phyloP scores from a whole-genome alignment of 2,888 invertebrate species.

The Chrysomela aeneicollis region DNA sequence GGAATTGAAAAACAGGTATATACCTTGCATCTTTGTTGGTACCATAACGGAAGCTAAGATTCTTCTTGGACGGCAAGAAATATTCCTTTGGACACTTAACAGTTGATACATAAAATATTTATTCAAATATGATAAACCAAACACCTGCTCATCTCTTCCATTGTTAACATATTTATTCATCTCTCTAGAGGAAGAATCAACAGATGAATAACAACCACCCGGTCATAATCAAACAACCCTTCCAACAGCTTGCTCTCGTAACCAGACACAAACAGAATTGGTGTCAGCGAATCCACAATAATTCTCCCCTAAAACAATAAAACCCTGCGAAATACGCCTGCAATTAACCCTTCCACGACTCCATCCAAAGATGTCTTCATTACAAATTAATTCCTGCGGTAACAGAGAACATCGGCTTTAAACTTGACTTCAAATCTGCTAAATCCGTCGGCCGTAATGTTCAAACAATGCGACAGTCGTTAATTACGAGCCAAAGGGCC shows the following conservation, averaged over 20 bases:
- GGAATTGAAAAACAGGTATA: too few relatives aligned
- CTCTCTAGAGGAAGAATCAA: too few relatives aligned
- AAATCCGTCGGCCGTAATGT: slow-evolving; percentile 35
- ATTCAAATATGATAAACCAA: too few relatives aligned
- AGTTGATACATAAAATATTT: too few relatives aligned
- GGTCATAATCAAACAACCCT: background rate
- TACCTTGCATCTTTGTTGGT: too few relatives aligned
- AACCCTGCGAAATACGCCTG: background rate
- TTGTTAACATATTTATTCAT: too few relatives aligned
- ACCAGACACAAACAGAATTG: background rate
- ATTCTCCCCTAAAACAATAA: background rate
- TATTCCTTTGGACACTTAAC: too few relatives aligned
- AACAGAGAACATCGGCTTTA: slow-evolving; percentile 39
- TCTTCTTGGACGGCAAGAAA: too few relatives aligned
- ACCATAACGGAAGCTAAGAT: too few relatives aligned
- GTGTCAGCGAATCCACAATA: background rate
- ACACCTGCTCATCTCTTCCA: too few relatives aligned
- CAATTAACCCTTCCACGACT: slow-evolving; percentile 22
- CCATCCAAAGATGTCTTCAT: slow-evolving; percentile 31
- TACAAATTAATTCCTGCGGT: slow-evolving; percentile 36
- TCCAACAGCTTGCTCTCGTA: background rate
- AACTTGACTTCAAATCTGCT: slow-evolving; percentile 42
- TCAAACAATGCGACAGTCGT: slow-evolving; percentile 51
- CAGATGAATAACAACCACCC: too few relatives aligned
- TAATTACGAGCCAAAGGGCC: slow-evolving; percentile 49